A percentile compares a stretch with the other conserved stretches of the same genome.
Conservation (phyloP, 1,140 invertebrate species). For the Sycobia sp. region DNA sequence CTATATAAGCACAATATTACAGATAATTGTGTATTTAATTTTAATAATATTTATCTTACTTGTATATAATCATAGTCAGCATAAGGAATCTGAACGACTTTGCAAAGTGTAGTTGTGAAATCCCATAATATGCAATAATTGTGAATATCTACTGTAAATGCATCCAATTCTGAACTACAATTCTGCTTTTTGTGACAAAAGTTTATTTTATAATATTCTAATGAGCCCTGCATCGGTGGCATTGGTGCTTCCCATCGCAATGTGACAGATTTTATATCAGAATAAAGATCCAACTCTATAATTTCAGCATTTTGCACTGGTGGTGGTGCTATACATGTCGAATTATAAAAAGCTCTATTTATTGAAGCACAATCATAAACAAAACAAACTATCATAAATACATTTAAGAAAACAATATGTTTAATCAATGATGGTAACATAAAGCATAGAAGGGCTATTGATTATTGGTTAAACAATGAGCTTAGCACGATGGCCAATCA, state of each 20-base stretch:
- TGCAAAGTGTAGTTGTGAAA: conserved; percentile 31
- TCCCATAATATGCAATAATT: conserved; percentile 39
- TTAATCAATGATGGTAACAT: too few species aligned
- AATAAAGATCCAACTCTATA: conserved; percentile 13
- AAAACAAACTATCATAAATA: too few species aligned
- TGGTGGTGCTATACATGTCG: conserved; percentile 11
- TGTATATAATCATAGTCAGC: neutral
- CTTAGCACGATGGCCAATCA: too few species aligned
- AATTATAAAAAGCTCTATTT: too few species aligned
- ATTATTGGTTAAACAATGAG: too few species aligned
- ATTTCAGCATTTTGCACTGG: conserved; percentile 7
- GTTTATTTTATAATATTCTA: conserved; percentile 8
- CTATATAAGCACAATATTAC: too few species aligned
- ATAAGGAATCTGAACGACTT: neutral
- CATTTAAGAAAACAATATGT: too few species aligned
- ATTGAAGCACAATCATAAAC: too few species aligned
- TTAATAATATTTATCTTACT: conserved; percentile 12
- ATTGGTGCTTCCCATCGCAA: conserved; percentile 13
- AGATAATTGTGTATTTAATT: conserved; percentile 1
- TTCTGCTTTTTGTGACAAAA: neutral
- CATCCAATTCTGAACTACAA: neutral
- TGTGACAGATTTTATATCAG: neutral
- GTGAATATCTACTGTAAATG: neutral
- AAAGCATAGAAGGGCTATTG: too few species aligned
- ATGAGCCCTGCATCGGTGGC: conserved; percentile 8